A percentile compares a stretch with the other conserved stretches of the same genome.
Conservation (phyloP, 2,888 invertebrate species). For the Tipula helvola region DNA sequence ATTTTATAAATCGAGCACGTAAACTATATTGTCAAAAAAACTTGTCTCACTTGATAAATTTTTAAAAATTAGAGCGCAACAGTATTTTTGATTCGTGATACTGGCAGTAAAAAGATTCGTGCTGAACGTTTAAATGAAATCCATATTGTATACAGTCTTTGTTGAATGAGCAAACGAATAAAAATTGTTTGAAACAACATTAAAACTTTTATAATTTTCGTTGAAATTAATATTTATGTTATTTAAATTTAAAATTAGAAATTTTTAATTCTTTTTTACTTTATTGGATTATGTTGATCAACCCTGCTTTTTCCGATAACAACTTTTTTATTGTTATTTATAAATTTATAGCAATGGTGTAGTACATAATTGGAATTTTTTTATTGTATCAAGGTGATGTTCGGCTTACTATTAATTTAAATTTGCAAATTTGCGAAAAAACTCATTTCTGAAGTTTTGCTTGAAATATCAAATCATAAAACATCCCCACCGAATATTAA, state of each 20-base stretch:
- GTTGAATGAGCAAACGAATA: background rate
- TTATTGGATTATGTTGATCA: background rate
- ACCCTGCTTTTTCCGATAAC: background rate
- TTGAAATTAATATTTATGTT: background rate
- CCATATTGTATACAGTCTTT: background rate
- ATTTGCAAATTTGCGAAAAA: background rate
- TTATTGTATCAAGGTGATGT: background rate
- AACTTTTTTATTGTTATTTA: background rate
- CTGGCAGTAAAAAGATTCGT: background rate
- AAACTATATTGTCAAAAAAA: background rate
- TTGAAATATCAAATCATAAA: no score
- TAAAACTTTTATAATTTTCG: conserved; percentile 4
- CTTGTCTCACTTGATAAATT: background rate
- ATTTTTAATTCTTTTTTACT: background rate
- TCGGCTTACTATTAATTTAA: background rate
- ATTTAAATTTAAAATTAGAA: conserved; percentile 4
- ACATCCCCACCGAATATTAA: no score
- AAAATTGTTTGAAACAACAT: background rate
- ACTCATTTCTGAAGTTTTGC: no score
- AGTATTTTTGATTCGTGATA: background rate
- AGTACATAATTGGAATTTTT: no score
- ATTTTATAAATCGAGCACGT: background rate
- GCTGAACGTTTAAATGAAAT: background rate
- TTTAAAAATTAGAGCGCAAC: background rate
- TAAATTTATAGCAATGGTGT: background rate